These are phyloP conservation scores for Gambusia holbrooki DNA, from an alignment of 2,113 vertebrate genomes.

Conservation along the genomic window DNA sequence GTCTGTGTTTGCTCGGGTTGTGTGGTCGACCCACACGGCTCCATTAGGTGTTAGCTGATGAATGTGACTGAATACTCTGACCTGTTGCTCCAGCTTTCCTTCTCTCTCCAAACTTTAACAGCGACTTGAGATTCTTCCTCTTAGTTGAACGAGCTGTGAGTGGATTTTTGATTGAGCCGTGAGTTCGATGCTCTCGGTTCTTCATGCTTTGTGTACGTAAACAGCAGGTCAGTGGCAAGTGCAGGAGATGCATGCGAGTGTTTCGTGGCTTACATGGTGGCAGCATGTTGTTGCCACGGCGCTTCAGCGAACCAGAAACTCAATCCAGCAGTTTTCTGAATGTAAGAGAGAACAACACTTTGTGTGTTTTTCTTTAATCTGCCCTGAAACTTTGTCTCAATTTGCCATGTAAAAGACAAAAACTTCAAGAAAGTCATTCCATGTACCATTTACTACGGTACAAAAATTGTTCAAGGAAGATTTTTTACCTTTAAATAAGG, in stretches of 20 bases:
- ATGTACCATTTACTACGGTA: too few species aligned
- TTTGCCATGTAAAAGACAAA: not conserved
- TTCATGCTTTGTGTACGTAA: not conserved
- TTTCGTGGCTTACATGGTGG: not conserved
- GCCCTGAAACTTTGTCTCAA: not conserved
- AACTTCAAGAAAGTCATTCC: not conserved
- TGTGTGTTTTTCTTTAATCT: not conserved
- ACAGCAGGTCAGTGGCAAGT: not conserved
- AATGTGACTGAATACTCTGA: conserved; percentile 25
- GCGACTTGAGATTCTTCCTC: conserved; percentile 16
- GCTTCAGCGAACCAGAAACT: not conserved
- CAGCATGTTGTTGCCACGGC: not conserved
- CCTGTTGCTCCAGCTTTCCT: conserved; percentile 33
- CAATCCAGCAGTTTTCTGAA: not conserved
- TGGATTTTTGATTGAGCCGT: conserved; percentile 2
- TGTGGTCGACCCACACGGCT: conserved; percentile 4
- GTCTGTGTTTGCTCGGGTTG: conserved; percentile 46
- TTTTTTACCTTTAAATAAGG: too few species aligned
- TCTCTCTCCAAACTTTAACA: not conserved
- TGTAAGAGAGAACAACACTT: not conserved
- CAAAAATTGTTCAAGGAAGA: too few species aligned
- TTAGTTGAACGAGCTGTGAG: not conserved
- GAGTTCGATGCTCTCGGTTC: not conserved
- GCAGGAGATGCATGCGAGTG: not conserved
- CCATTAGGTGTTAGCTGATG: conserved; percentile 15